Conservation (phyloP, 2,797 vertebrate genomes). For the Heteromormyrus szaboi region DNA sequence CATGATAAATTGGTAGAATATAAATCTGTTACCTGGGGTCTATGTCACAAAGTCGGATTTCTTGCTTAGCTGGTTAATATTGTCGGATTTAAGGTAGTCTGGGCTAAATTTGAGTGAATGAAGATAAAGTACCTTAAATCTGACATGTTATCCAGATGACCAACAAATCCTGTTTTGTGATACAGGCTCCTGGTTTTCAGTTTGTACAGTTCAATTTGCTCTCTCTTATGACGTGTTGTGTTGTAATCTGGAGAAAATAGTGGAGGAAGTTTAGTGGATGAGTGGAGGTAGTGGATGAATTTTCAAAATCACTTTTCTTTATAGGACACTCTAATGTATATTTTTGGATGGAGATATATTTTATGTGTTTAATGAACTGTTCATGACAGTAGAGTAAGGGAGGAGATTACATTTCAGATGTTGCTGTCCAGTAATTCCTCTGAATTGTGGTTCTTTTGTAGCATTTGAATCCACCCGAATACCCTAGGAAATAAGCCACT, state of each 20-base stretch:
- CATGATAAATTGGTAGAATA: neutral
- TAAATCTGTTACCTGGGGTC: neutral
- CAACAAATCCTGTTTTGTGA: neutral
- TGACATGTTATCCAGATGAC: neutral
- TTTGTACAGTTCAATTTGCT: neutral
- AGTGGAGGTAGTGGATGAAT: too few relatives aligned
- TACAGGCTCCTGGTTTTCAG: neutral
- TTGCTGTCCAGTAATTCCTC: conserved; percentile 1
- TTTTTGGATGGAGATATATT: neutral
- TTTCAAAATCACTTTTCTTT: neutral
- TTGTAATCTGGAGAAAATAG: neutral
- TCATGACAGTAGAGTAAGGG: neutral
- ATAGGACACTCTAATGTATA: neutral
- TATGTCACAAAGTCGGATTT: neutral
- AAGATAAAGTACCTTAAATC: neutral
- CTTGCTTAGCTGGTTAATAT: neutral
- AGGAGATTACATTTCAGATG: neutral
- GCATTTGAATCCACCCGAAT: neutral
- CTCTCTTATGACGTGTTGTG: neutral
- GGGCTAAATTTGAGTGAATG: neutral
- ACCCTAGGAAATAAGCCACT: conserved; percentile 35
- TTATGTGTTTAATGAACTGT: neutral
- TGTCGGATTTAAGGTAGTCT: neutral
- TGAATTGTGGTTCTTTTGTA: conserved; percentile 6
- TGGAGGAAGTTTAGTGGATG: neutral